These are phyloP conservation scores for Kryptolebias ocellatus DNA, from an alignment of 2,797 vertebrate species.

Conservation along the genomic window DNA sequence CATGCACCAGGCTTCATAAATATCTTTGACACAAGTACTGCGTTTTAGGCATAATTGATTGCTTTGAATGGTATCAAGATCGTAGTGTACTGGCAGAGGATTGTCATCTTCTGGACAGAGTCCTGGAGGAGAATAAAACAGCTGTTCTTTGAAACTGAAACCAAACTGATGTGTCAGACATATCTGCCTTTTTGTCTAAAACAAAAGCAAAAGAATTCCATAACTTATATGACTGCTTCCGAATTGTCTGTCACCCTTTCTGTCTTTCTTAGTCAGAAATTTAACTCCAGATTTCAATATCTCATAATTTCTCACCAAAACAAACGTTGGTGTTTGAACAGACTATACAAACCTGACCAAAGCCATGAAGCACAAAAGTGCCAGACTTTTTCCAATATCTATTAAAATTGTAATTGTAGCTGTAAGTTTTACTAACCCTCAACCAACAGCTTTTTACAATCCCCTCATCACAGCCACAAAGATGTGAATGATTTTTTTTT, in stretches of 20 bases:
- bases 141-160: constrained; percentile 33
- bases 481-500: constrained; percentile 27
- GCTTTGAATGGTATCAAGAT: constrained; percentile 50
- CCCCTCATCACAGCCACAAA: constrained; percentile 12
- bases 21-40: constrained; percentile 43
- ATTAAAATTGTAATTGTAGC: constrained; percentile 39
- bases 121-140: constrained; percentile 29
- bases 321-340: constrained; percentile 21
- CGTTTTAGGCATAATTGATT: constrained; percentile 53
- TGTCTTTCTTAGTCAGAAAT: constrained; percentile 1
- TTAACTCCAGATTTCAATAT: constrained; percentile 10
- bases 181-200: neutral
- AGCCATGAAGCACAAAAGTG: constrained; percentile 10
- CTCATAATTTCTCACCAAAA: constrained; percentile 16
- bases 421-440: constrained; percentile 2
- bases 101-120: constrained; percentile 11
- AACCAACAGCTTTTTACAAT: constrained; percentile 17
- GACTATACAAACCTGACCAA: constrained; percentile 25
- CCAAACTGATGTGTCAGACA: too few species aligned
- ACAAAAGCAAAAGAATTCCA: constrained; percentile 6
- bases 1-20: constrained; percentile 59
- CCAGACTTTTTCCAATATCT: constrained; percentile 41
- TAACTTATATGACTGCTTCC: constrained; percentile 8
- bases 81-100: constrained; percentile 16
- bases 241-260: constrained; percentile 13